A percentile compares a stretch with the other conserved stretches of the same genome.
Conservation (phyloP, 2,888 invertebrate genomes). For the Uloborus plumipes region DNA sequence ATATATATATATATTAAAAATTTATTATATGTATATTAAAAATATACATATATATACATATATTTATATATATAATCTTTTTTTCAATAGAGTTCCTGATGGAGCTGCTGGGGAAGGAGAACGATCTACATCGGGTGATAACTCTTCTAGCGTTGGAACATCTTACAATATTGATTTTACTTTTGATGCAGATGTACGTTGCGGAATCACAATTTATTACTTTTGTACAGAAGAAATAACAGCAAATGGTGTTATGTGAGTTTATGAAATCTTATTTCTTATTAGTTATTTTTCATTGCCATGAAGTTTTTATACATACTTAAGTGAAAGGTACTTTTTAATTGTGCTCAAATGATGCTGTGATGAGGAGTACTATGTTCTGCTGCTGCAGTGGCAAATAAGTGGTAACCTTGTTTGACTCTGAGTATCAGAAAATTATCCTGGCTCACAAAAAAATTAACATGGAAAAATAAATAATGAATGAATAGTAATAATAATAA, state of each 20-base stretch:
- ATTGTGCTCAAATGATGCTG: too few species aligned
- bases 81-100: conserved; percentile 28
- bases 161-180: conserved; percentile 95
- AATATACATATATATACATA: too few species aligned
- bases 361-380: too few species aligned
- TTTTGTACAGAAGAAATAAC: conserved; percentile 95
- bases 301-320: not conserved
- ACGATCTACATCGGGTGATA: conserved; percentile 11
- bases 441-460: too few species aligned
- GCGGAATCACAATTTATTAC: conserved; percentile 94
- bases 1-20: too few species aligned
- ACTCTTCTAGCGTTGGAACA: conserved; percentile 14
- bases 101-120: conserved; percentile 16
- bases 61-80: not conserved
- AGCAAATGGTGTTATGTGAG: conserved; percentile 86
- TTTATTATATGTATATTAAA: too few species aligned
- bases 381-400: too few species aligned
- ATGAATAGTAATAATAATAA: too few species aligned
- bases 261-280: conserved; percentile 67
- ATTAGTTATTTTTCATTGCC: not conserved
- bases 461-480: too few species aligned
- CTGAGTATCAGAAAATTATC: too few species aligned
- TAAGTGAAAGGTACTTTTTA: too few species aligned
- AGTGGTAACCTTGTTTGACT: too few species aligned
- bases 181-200: conserved; percentile 95